Evolutionary conservation across 2,888 invertebrate species (phyloP), one percentile per base, ranked within the genome.

Genomic region (Drosophila pseudotalamancana): DNA sequence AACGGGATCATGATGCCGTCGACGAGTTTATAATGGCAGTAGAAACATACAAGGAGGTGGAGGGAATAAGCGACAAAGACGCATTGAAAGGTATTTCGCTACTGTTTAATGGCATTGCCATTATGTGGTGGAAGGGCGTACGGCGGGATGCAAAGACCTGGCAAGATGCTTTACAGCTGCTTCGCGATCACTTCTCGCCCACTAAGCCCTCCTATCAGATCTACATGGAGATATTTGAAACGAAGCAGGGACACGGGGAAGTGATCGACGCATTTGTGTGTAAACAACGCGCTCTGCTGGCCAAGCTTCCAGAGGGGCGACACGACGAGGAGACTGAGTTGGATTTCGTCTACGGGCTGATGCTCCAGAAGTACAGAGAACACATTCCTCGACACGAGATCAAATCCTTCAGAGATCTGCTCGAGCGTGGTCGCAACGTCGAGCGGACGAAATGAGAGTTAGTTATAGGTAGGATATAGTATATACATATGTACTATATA

Each of bases 101-200:
- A 55, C 68, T 90, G 4, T 89, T 90, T 42, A 73, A 60, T n/a
- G 68, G 64, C 8, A 66, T 82, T 21, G 91, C 90, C 2, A 69
- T 85, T 0, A 74, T 75, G 4, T 90, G 91, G 90, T 90, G 90
- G 90, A 87, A 87, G 55, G 90, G 90, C 16, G 89, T 90, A 6
- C 80, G 83, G 12, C 85, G 87, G 3, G 88, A 90, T n/a, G 90
- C 82, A 0, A 82, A 82, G 43, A 87, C 88, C 2, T 90, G 90
- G 90, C 11, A 54, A 3, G 81, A 75, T 23, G 90, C 84, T 2
- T 51, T 90, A n/a, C 62, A 74, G 14, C 53, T 90, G 51, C 70
- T 90, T 3, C 87, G 90, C 6, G 89, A 89, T 23, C 89, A 90
- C 55, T 90, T 90, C 53, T 90, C 90, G 1, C 91, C 90, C 23